These are phyloP conservation scores for Pseudomyrmex flavicornis DNA, from an alignment of 1,140 invertebrate genomes.

Conservation along the genomic window DNA sequence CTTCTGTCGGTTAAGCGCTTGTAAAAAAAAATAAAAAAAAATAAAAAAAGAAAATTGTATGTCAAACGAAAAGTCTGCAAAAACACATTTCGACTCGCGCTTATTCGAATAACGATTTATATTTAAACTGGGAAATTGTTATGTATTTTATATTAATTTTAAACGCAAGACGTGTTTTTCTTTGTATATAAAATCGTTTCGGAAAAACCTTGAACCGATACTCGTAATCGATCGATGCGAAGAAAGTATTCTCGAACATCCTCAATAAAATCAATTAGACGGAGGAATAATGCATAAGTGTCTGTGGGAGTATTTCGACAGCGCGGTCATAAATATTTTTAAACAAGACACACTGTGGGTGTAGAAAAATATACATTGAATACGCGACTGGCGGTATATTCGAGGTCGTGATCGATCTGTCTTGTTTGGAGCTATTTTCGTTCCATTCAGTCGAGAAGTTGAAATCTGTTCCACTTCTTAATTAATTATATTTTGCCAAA, in stretches of 20 bases:
- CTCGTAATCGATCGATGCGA: constrained; percentile 30
- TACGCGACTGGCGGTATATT: constrained; percentile 10
- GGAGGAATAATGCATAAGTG: constrained; percentile 34
- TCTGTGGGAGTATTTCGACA: constrained; percentile 14
- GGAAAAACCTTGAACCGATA: constrained; percentile 12
- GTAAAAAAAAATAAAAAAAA: too few relatives aligned
- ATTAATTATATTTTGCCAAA: constrained; percentile 24
- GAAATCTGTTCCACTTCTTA: constrained; percentile 16
- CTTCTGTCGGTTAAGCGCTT: background rate
- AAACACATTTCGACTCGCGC: background rate
- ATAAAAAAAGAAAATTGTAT: background rate
- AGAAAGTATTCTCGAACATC: constrained; percentile 34
- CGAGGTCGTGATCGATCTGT: constrained; percentile 60
- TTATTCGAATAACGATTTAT: constrained; percentile 34
- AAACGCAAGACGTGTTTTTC: background rate
- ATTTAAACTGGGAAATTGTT: background rate
- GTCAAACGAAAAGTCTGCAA: constrained; percentile 1
- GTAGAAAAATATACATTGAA: constrained; percentile 15
- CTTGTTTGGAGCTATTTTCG: constrained; percentile 36
- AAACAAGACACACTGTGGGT: constrained; percentile 1
- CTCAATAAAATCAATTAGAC: constrained; percentile 15
- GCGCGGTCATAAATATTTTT: constrained; percentile 29
- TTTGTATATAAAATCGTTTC: background rate
- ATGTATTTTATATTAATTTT: constrained; percentile 1
- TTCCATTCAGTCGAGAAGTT: background rate